Evolutionary conservation across 2,797 vertebrate genomes (phyloP).

Genomic region (Lagorchestes hirsutus): DNA sequence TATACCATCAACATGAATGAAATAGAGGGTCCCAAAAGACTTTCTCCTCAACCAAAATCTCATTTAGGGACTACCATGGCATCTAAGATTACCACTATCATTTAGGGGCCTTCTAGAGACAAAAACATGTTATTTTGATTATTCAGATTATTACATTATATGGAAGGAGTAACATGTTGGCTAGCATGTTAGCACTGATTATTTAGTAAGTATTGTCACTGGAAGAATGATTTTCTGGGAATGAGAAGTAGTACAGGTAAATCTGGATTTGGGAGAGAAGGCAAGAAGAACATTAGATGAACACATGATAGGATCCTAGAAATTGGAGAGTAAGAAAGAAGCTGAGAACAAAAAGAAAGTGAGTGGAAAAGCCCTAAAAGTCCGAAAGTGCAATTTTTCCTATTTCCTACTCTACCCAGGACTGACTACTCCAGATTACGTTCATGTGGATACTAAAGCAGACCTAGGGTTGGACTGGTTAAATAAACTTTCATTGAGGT

Average conservation of each 20-base stretch:
- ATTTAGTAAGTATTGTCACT: background rate
- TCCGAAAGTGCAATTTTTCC: background rate
- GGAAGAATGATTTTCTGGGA: constrained; percentile 13
- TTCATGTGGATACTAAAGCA: background rate
- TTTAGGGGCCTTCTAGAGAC: constrained; percentile 8
- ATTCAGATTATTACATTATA: background rate
- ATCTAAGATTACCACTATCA: background rate
- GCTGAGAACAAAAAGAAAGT: background rate
- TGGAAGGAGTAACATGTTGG: background rate
- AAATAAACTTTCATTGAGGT: background rate
- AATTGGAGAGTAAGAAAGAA: background rate
- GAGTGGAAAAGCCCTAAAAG: background rate
- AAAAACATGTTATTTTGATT: background rate
- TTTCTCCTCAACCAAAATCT: background rate
- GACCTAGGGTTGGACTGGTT: background rate
- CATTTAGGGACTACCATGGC: background rate
- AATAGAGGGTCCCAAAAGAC: background rate
- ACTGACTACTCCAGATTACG: background rate
- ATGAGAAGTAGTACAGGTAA: background rate
- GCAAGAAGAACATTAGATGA: background rate
- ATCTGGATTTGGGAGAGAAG: background rate
- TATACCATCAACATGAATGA: background rate
- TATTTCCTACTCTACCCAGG: background rate
- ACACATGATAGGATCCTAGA: background rate
- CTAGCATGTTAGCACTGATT: background rate